These are phyloP conservation scores for Strongylocentrotus purpuratus DNA, from an alignment of 35 echinoderm and acorn worm species.

Conservation along the genomic window DNA sequence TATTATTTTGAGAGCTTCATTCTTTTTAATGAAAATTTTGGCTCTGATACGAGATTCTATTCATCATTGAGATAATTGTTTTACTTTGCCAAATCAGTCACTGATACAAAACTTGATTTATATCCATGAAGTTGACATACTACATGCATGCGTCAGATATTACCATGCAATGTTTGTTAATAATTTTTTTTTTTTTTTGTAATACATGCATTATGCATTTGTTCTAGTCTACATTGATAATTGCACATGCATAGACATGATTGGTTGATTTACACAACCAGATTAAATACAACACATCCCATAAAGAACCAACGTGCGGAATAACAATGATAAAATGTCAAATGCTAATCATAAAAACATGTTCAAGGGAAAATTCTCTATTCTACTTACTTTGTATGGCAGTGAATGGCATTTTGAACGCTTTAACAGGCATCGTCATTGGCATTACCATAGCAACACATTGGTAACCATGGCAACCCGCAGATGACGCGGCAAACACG, in stretches of 20 bases:
- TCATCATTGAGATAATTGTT: not conserved
- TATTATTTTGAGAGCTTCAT: too few species aligned
- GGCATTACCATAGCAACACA: not conserved
- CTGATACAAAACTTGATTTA: not conserved
- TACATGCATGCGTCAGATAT: not conserved
- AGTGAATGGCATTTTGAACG: conserved; percentile 46
- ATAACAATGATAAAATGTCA: not conserved
- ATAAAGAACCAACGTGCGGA: not conserved
- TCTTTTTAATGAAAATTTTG: too few species aligned
- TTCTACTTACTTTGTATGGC: conserved; percentile 21
- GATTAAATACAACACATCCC: not conserved
- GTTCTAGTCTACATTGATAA: conserved; percentile 29
- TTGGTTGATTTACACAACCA: not conserved
- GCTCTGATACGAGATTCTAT: not conserved
- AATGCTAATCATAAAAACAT: not conserved
- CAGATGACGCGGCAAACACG: conserved; percentile 37
- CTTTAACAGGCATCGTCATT: conserved; percentile 30
- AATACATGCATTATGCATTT: not conserved
- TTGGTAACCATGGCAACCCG: conserved; percentile 28
- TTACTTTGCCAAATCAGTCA: not conserved
- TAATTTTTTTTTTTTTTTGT: not conserved
- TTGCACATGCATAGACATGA: conserved; percentile 42
- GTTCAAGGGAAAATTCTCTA: not conserved
- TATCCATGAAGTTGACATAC: not conserved
- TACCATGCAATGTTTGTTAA: not conserved